A percentile compares a stretch with the other conserved stretches of the same genome.
Conservation (phyloP, 2,888 invertebrate species). For the Ypsolopha scabrella region DNA sequence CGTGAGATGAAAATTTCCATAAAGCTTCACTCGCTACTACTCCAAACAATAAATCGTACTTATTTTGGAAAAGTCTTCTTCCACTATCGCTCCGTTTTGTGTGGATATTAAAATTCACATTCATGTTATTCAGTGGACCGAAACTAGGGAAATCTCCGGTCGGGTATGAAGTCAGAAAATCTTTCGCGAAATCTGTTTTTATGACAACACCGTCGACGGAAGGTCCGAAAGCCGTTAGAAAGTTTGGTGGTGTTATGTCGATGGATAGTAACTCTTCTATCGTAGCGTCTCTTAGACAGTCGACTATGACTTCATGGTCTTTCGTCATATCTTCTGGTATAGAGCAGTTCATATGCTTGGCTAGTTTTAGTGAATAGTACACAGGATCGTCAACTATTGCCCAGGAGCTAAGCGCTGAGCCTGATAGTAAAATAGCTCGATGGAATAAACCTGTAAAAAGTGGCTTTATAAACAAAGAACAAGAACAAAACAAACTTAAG, state of each 20-base stretch:
- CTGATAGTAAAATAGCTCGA: slow-evolving; percentile 86
- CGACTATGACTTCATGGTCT: slow-evolving; percentile 87
- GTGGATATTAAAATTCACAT: slow-evolving; percentile 63
- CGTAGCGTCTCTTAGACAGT: slow-evolving; percentile 82
- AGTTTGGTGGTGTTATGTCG: slow-evolving; percentile 84
- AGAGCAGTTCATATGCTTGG: slow-evolving; percentile 84
- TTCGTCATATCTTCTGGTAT: slow-evolving; percentile 84
- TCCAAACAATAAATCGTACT: slow-evolving; percentile 90
- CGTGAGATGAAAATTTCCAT: slow-evolving; percentile 88
- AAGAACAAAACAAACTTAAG: no score
- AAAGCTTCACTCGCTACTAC: slow-evolving; percentile 94
- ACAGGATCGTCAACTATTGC: slow-evolving; percentile 90
- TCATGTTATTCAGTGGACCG: slow-evolving; percentile 70
- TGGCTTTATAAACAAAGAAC: no score
- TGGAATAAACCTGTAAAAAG: slow-evolving; percentile 81
- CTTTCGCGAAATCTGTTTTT: slow-evolving; percentile 86
- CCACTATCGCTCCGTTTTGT: slow-evolving; percentile 74
- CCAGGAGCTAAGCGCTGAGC: slow-evolving; percentile 91
- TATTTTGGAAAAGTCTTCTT: slow-evolving; percentile 70
- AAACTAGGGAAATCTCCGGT: slow-evolving; percentile 74
- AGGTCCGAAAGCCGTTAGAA: slow-evolving; percentile 90
- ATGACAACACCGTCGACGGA: slow-evolving; percentile 96
- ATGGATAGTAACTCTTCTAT: slow-evolving; percentile 80
- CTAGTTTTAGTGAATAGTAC: slow-evolving; percentile 83
- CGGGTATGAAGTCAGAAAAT: slow-evolving; percentile 78